Percentiles rank a stretch among this genome's conserved stretches.
Evolutionary conservation across 2,113 vertebrate genomes (phyloP).

Genomic region (Circaetus cinerascens): DNA sequence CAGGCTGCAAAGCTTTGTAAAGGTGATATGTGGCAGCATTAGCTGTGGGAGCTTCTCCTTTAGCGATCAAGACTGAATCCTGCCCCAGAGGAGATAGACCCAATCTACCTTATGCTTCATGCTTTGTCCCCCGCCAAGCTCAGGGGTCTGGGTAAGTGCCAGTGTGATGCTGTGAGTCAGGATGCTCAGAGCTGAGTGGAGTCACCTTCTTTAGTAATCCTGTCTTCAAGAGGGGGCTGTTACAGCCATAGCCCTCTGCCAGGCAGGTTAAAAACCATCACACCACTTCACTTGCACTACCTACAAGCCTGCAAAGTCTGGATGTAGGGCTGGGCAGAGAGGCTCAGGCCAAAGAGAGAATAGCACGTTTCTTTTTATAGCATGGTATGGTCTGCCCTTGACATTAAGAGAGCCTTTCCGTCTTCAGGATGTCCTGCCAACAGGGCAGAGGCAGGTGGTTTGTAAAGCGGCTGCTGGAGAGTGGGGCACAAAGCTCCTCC

Average conservation of each 20-base stretch:
- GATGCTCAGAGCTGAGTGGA: neutral
- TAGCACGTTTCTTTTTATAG: conserved; percentile 51
- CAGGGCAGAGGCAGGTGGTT: neutral
- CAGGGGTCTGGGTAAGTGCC: accelerated
- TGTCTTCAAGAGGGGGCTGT: neutral
- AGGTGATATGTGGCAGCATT: neutral
- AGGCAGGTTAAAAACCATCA: neutral
- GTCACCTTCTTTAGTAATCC: accelerated
- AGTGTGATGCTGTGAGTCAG: neutral
- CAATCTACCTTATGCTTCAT: neutral
- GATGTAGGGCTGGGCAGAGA: neutral
- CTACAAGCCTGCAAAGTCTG: neutral
- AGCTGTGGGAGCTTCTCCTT: neutral
- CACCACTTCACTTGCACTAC: neutral
- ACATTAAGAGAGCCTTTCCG: neutral
- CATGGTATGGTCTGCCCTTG: neutral
- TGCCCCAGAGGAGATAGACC: neutral
- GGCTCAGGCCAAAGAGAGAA: neutral
- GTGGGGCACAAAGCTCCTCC: neutral
- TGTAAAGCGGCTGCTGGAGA: neutral
- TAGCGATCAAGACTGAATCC: neutral
- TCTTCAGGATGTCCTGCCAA: conserved; percentile 7
- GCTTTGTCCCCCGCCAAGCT: neutral
- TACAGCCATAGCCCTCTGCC: neutral
- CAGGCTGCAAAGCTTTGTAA: neutral